A percentile compares a stretch with the other conserved stretches of the same genome.
phyloP scores from a whole-genome alignment of 2,888 invertebrate species.

The Dasysyrphus tricinctus region DNA sequence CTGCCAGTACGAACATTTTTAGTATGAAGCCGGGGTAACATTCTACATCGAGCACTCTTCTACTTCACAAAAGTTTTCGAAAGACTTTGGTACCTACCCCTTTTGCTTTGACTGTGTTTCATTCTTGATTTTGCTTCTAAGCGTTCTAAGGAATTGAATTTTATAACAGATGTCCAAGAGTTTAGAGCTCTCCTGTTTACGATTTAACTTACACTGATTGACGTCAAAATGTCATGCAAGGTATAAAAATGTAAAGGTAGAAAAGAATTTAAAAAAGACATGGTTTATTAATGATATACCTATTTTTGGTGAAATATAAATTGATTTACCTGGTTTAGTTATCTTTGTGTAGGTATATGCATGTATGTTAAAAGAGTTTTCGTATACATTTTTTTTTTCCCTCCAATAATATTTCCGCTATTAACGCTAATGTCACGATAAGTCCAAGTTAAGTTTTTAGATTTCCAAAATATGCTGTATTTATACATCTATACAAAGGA shows the following conservation, averaged over 20 bases:
- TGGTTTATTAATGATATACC: background rate
- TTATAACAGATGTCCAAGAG: slow-evolving; percentile 72
- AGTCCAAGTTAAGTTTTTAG: too few species aligned
- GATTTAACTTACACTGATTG: slow-evolving; percentile 64
- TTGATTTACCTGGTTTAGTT: too few species aligned
- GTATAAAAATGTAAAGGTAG: background rate
- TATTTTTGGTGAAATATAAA: too few species aligned
- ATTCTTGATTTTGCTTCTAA: slow-evolving; percentile 42
- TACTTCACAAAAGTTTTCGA: slow-evolving; percentile 53
- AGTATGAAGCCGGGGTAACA: slow-evolving; percentile 31
- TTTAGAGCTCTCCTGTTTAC: slow-evolving; percentile 51
- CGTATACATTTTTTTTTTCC: too few species aligned
- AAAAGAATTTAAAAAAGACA: background rate
- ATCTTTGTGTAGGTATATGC: too few species aligned
- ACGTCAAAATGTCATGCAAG: slow-evolving; percentile 70
- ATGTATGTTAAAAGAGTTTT: too few species aligned
- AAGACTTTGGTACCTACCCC: slow-evolving; percentile 51
- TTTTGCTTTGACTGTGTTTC: slow-evolving; percentile 28
- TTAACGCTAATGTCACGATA: too few species aligned
- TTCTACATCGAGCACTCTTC: slow-evolving; percentile 53
- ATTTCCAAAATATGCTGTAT: too few species aligned
- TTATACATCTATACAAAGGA: too few species aligned
- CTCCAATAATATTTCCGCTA: too few species aligned
- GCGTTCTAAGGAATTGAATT: slow-evolving; percentile 42
- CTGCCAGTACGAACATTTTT: slow-evolving; percentile 39